Conservation (phyloP, 92 coral and sea anemone genomes). For the Zoanthus sociatus region DNA sequence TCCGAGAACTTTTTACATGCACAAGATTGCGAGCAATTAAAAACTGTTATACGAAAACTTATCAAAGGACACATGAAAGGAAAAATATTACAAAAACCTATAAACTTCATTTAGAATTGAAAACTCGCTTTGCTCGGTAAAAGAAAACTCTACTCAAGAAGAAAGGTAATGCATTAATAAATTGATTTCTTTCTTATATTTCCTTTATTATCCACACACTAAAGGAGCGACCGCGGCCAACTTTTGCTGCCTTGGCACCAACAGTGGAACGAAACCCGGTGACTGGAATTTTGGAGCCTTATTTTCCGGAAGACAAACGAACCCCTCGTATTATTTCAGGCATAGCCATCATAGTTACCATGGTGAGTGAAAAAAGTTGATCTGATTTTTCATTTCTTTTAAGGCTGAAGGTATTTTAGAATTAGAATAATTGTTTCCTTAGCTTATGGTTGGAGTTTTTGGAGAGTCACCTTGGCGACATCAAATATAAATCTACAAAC, state of each 20-base stretch:
- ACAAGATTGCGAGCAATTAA: too few species aligned
- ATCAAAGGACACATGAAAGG: too few species aligned
- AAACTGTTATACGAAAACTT: too few species aligned
- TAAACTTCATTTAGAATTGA: neutral
- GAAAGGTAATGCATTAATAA: neutral
- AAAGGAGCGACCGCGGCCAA: slow-evolving; percentile 98
- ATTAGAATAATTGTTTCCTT: too few species aligned
- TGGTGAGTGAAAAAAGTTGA: slow-evolving; percentile 63
- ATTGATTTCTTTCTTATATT: neutral
- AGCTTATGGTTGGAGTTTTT: too few species aligned
- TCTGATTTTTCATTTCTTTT: too few species aligned
- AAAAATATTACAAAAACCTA: too few species aligned
- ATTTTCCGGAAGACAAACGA: slow-evolving; percentile 97
- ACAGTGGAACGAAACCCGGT: slow-evolving; percentile 99
- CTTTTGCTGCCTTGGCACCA: slow-evolving; percentile 99
- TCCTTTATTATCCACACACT: neutral
- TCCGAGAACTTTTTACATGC: too few species aligned
- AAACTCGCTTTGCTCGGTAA: too few species aligned
- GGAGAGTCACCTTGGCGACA: too few species aligned
- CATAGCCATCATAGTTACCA: slow-evolving; percentile 94
- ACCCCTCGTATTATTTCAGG: slow-evolving; percentile 95
- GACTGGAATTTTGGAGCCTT: slow-evolving; percentile 99
- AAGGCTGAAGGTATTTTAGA: too few species aligned
- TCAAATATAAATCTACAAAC: too few species aligned
- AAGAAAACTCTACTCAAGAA: neutral